phyloP scores from a whole-genome alignment of 2,113 vertebrate species.

The Reinhardtius hippoglossoides region DNA sequence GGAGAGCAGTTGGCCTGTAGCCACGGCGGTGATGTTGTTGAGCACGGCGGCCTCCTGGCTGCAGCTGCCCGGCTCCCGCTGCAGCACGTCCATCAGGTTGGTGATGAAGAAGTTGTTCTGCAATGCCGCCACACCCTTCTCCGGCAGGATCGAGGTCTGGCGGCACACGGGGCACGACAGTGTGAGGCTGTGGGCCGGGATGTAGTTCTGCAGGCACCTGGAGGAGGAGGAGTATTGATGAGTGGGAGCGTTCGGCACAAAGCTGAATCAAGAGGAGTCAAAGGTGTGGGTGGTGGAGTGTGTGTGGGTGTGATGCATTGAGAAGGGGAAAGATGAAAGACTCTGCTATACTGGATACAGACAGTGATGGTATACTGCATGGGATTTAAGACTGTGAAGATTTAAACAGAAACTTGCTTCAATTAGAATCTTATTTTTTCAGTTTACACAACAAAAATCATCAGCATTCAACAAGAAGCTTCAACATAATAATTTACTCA shows the following conservation, averaged over 20 bases:
- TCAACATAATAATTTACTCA: too few relatives aligned
- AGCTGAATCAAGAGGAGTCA: not conserved
- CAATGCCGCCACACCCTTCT: slow-evolving; percentile 96
- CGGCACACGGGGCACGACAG: slow-evolving; percentile 96
- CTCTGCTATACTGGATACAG: too few relatives aligned
- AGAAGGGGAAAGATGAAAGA: not conserved
- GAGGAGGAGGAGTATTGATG: not conserved
- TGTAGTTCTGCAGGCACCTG: slow-evolving; percentile 98
- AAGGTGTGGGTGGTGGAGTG: slow-evolving; percentile 11
- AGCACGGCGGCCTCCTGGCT: slow-evolving; percentile 88
- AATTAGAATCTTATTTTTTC: too few relatives aligned
- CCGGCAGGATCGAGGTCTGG: slow-evolving; percentile 97
- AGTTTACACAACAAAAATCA: too few relatives aligned
- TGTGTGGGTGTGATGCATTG: not conserved
- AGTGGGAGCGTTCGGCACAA: not conserved
- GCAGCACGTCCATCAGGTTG: slow-evolving; percentile 99
- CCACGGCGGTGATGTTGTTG: slow-evolving; percentile 88
- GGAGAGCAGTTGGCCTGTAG: slow-evolving; percentile 90
- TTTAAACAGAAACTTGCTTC: too few relatives aligned
- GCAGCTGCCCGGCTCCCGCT: slow-evolving; percentile 86
- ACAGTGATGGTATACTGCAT: too few relatives aligned
- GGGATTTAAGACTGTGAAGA: too few relatives aligned
- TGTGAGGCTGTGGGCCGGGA: slow-evolving; percentile 94
- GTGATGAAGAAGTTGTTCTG: slow-evolving; percentile 99
- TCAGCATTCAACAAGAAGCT: too few relatives aligned